Conservation (phyloP, 2,113 vertebrate genomes). For the Urocynchramus pylzowi region DNA sequence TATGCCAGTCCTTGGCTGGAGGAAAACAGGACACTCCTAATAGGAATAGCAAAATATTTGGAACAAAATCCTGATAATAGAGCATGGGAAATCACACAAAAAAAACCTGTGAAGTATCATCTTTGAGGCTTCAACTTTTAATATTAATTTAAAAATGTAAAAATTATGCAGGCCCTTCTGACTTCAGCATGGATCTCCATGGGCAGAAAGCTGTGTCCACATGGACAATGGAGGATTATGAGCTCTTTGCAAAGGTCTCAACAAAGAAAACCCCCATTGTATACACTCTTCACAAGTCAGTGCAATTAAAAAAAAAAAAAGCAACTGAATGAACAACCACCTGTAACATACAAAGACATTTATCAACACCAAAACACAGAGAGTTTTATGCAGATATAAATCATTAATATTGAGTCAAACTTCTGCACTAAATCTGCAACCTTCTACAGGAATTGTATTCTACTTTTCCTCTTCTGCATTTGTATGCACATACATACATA, state of each 20-base stretch:
- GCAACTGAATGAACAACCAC: background rate
- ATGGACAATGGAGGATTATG: background rate
- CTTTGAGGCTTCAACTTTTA: background rate
- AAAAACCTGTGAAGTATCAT: background rate
- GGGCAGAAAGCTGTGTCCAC: background rate
- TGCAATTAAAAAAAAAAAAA: background rate
- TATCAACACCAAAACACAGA: background rate
- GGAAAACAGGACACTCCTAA: background rate
- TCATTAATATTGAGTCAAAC: background rate
- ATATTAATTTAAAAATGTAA: background rate
- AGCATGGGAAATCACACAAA: background rate
- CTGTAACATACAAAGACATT: background rate
- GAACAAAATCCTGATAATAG: background rate
- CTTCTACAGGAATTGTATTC: background rate
- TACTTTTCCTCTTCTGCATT: background rate
- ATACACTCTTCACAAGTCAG: background rate
- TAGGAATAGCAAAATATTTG: background rate
- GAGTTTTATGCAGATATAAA: background rate
- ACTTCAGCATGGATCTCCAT: background rate
- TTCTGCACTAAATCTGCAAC: background rate
- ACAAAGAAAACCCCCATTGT: background rate
- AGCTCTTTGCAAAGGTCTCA: background rate
- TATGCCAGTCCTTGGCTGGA: background rate
- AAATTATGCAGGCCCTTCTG: background rate
- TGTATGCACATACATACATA: fast-evolving